Base-by-base conservation (phyloP, 2,113 vertebrate species). In the Ifrita kowaldi region DNA sequence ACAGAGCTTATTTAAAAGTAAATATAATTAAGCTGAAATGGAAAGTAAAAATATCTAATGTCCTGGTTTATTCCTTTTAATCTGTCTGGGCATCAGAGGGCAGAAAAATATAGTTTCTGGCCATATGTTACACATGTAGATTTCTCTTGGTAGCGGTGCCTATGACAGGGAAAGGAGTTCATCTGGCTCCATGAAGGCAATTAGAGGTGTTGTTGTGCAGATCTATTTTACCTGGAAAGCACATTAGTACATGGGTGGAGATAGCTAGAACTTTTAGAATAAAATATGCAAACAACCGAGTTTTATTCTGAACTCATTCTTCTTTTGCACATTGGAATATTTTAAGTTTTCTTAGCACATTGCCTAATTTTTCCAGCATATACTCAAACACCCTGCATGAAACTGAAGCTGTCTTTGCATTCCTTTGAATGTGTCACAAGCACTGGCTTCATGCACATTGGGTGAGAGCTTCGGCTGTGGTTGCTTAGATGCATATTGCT, bases 181-280 rank as follows among this genome's bases (percentile, higher is more conserved):
- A 65, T 65, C 74, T 65, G 84, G 42, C 55, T 93, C 80, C 82
- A 28, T 57, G 37, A 69, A 90, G 67, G 52, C 68, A 75, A 3
- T 59, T 64, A 56, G 67, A 93, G 21, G n/a, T 79, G 70, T 33
- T 90, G 84, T 32, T 73, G 74, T 65, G 84, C 42, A 85, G 67
- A 91, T 83, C 26, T 41, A 27, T 73, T 95, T 93, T 97, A 97
- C 96, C 95, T 95, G 94, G 93, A 96, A 96, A 95, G 91, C 55
- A 70, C 91, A 95, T 95, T 88, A 96, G 59, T 41, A 13, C 52
- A 80, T 85, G 94, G 93, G 84, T 96, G 94, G 89, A 73, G 94
- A 80, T 16, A 82, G 46, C 17, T 62, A 67, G 78, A 91, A 59
- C 23, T 93, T 91, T 79, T 89, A 84, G 87, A 89, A 91, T 57